A percentile compares a stretch with the other conserved stretches of the same genome.
Evolutionary conservation across 2,113 vertebrate genomes (phyloP).

Genomic region (Myotis lucifugus): DNA sequence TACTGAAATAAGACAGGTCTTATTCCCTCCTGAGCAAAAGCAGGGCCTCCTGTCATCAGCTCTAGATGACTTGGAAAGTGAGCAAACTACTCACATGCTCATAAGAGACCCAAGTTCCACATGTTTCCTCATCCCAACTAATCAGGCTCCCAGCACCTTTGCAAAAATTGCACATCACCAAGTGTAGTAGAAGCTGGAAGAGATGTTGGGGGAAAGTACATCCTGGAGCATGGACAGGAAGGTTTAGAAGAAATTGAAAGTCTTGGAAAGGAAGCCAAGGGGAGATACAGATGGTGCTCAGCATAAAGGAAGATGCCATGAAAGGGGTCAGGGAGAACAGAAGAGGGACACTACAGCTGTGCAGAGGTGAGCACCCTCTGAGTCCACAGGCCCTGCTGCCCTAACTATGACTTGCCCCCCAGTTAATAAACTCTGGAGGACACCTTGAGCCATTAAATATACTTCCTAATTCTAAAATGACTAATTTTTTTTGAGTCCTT

Average conservation of each 20-base stretch:
- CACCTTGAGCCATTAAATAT: neutral
- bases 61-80: neutral
- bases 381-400: neutral
- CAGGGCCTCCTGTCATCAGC: neutral
- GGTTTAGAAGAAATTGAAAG: neutral
- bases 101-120: neutral
- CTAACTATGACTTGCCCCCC: neutral
- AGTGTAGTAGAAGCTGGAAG: neutral
- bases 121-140: neutral
- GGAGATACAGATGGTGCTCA: too few relatives aligned
- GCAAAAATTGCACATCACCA: neutral
- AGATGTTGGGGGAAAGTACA: neutral
- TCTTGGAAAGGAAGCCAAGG: neutral
- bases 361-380: too few relatives aligned
- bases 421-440: neutral
- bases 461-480: neutral
- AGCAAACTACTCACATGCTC: neutral
- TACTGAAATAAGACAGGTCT: neutral
- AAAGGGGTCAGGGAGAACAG: too few relatives aligned
- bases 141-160: neutral
- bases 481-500: neutral
- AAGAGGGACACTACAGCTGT: too few relatives aligned
- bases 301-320: neutral
- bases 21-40: neutral
- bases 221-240: neutral